Percentiles rank a stretch among this genome's conserved stretches.
phyloP scores from a whole-genome alignment of 2,113 vertebrate species.

The Chiloscyllium plagiosum region DNA sequence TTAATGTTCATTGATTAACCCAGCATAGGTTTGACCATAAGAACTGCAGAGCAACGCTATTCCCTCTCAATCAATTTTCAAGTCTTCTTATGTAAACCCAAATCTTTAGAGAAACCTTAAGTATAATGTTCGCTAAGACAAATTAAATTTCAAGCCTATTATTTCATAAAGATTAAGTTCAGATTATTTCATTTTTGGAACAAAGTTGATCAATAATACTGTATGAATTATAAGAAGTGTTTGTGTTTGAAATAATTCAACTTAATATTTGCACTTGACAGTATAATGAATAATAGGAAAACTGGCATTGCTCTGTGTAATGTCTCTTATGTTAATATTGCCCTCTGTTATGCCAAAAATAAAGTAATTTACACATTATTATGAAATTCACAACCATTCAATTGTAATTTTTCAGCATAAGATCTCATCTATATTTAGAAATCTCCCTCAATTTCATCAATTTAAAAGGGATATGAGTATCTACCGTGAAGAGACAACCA shows the following conservation, averaged over 20 bases:
- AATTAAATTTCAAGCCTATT: background rate
- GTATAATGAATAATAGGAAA: background rate
- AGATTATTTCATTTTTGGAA: background rate
- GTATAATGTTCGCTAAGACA: background rate
- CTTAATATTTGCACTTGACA: background rate
- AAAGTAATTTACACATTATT: background rate
- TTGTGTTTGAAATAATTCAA: conserved; percentile 4
- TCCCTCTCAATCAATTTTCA: background rate
- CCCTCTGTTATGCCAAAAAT: background rate
- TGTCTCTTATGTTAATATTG: background rate
- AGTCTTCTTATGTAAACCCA: background rate
- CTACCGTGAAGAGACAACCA: background rate
- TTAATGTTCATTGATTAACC: background rate
- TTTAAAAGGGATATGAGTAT: background rate
- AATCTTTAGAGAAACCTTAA: background rate
- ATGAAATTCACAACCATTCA: background rate
- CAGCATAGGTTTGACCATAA: background rate
- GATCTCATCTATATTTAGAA: background rate
- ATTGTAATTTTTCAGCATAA: background rate
- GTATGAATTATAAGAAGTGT: background rate
- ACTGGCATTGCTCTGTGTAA: background rate
- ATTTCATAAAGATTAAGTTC: background rate
- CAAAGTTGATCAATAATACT: background rate
- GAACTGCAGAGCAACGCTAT: background rate
- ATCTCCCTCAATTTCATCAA: background rate